A percentile compares a stretch with the other conserved stretches of the same genome.
Evolutionary conservation across 2,113 vertebrate genomes (phyloP).

Genomic region (Zosterops lateralis): DNA sequence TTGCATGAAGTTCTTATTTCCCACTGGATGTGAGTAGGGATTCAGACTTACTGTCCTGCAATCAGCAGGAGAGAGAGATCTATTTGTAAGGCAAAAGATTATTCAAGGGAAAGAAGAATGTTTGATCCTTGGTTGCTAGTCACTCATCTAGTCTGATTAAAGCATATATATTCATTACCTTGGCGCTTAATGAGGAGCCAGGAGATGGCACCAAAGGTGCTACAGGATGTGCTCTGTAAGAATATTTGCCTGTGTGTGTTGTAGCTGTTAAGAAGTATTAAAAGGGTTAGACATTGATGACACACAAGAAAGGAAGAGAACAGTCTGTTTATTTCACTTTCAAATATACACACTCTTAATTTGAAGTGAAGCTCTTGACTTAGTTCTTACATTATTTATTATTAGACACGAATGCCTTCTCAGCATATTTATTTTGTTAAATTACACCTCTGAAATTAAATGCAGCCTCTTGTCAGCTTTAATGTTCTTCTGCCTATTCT

Average conservation of each 20-base stretch:
- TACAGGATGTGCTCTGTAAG: neutral
- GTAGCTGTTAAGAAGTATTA: neutral
- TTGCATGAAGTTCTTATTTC: neutral
- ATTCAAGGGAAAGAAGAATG: neutral
- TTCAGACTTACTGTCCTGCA: neutral
- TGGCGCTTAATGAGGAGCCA: neutral
- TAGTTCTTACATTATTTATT: constrained; percentile 43
- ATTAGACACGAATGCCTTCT: neutral
- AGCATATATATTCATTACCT: neutral
- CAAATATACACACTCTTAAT: constrained; percentile 3
- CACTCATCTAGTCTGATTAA: neutral
- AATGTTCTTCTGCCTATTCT: constrained; percentile 17
- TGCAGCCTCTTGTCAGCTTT: neutral
- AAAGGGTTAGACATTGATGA: neutral
- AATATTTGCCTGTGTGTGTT: neutral
- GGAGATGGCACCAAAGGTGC: neutral
- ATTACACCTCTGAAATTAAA: constrained; percentile 42
- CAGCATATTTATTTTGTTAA: constrained; percentile 39
- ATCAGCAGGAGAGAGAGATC: neutral
- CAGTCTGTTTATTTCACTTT: constrained; percentile 35
- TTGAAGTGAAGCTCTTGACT: neutral
- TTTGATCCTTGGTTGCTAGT: neutral
- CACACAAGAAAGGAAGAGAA: constrained; percentile 1
- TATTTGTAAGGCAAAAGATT: neutral
- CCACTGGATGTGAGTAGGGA: neutral